Base-by-base conservation (phyloP, 2,797 vertebrate genomes). In the Fundulus diaphanus region DNA sequence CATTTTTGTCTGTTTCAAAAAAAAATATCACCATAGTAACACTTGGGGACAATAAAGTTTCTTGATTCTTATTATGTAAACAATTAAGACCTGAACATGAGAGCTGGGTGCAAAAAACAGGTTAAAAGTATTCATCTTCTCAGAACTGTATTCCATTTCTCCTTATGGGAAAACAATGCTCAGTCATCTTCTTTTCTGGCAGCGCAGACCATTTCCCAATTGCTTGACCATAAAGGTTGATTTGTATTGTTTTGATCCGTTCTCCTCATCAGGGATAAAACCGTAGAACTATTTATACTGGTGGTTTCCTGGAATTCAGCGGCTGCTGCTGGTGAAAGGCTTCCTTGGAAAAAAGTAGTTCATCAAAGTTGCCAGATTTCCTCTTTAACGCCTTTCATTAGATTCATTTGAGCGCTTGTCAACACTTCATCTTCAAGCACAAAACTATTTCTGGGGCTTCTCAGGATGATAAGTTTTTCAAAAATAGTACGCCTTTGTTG, bases 261-360 rank as follows among this genome's bases (percentile, higher is more conserved):
- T 68, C 57, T 83, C 24, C 73, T 70, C 75, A 84, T 84, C 80
- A 78, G 68, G 31, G 48, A 18, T 63, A 44, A 73, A 33, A 65
- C 68, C 51, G 15, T 16, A 35, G 42, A 68, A 49, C 33, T 89
- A 73, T 90, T 90, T 88, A 81, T 83, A 76, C 1, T 61, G 2
- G 66, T 15, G 69, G 75, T 82, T 92, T 93, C 91, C 92, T 89
- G 86, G 79, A 67, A 90, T 92, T 91, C 81, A 88, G 51, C 48
- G 49, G 35, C 73, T 73, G 46, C 76, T 80, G 52, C 5, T 71
- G 59, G 46, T 82, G 70, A 76, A 73, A 73, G 61, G 46, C 56
- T 73, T 67, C 68, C 69, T 65, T 72, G 81, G 76, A 81, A 18
- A 20, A 78, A 86, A 80, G 85, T 79, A 68, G 73, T 92, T 76